These are phyloP conservation scores for Lepisosteus oculatus DNA, from an alignment of 2,113 vertebrate species.

Conservation along the genomic window DNA sequence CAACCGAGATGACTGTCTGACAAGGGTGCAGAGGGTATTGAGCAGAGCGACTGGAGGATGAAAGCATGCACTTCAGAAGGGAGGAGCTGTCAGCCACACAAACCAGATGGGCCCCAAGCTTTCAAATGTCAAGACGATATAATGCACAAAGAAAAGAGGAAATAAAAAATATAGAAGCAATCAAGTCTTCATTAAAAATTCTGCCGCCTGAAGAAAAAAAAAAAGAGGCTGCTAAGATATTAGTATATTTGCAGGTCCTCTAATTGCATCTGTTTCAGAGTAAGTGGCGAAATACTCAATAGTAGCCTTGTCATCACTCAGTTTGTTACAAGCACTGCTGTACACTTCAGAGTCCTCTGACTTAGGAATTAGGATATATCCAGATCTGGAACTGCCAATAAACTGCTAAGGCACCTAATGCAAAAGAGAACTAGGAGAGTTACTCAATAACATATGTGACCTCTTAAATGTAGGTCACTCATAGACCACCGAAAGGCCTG, in stretches of 20 bases:
- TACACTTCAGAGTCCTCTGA: conserved; percentile 11
- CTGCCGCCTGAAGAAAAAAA: neutral
- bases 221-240: neutral
- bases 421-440: conserved; percentile 59
- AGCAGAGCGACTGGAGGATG: neutral
- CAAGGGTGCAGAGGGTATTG: neutral
- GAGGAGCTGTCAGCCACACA: neutral
- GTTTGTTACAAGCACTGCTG: neutral
- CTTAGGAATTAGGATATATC: conserved; percentile 37
- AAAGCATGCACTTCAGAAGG: conserved; percentile 17
- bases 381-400: conserved; percentile 59
- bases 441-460: conserved; percentile 48
- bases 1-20: conserved; percentile 17
- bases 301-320: neutral
- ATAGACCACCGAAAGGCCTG: neutral
- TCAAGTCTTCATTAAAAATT: neutral
- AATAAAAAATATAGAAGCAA: neutral
- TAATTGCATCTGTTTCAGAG: neutral
- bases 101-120: conserved; percentile 4
- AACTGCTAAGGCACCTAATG: conserved; percentile 59
- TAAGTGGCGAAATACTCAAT: no score
- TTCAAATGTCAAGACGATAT: conserved; percentile 4
- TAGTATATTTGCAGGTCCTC: neutral
- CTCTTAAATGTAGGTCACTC: conserved; percentile 25
- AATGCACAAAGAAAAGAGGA: neutral